These are phyloP conservation scores for Trichosurus vulpecula DNA, from an alignment of 2,797 vertebrate species.

Conservation along the genomic window DNA sequence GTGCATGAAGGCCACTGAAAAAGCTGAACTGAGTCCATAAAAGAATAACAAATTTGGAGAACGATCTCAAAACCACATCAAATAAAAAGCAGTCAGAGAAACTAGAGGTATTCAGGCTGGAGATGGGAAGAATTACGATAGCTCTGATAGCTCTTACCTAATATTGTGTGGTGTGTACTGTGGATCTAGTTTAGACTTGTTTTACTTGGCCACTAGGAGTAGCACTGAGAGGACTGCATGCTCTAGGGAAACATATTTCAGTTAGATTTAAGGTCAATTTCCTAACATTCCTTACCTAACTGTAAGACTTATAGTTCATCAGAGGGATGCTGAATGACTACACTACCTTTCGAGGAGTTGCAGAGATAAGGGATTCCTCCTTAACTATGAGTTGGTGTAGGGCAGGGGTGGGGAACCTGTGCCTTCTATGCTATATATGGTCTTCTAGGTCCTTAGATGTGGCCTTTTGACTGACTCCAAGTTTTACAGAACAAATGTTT, in stretches of 20 bases:
- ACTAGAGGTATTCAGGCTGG: neutral
- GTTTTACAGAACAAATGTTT: too few relatives aligned
- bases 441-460: too few relatives aligned
- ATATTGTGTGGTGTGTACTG: accelerated
- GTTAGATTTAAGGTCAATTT: neutral
- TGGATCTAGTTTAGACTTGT: neutral
- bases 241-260: neutral
- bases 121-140: neutral
- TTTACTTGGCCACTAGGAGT: neutral
- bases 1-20: too few relatives aligned
- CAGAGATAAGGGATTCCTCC: neutral
- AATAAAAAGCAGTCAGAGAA: neutral
- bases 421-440: too few relatives aligned
- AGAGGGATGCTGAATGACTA: neutral
- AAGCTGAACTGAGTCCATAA: neutral
- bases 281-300: neutral
- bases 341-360: neutral
- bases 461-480: too few relatives aligned
- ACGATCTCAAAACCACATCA: neutral
- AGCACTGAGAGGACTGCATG: neutral
- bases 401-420: too few relatives aligned
- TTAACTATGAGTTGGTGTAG: neutral
- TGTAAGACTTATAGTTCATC: neutral
- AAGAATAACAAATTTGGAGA: neutral
- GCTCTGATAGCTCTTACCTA: neutral